Conservation (phyloP, 2,797 vertebrate genomes). For the Chelon labrosus region DNA sequence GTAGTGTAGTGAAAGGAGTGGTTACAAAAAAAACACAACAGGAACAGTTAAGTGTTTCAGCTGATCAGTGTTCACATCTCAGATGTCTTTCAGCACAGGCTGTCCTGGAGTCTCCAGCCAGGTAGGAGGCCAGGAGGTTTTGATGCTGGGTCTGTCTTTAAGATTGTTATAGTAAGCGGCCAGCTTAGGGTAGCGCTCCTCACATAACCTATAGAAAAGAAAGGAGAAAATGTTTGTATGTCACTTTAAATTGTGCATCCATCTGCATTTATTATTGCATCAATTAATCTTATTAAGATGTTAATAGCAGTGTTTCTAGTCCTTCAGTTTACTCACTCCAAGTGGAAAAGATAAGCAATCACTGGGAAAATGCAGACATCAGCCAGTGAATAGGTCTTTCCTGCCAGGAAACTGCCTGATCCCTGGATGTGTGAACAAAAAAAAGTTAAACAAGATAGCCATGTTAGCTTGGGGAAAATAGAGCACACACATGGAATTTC, state of each 20-base stretch:
- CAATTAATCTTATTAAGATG: background rate
- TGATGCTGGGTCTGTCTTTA: conserved; percentile 81
- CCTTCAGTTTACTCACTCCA: conserved; percentile 62
- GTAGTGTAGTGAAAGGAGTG: conserved; percentile 22
- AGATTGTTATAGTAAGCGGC: conserved; percentile 74
- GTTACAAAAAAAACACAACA: background rate
- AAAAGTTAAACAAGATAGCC: no score
- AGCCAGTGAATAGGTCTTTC: conserved; percentile 79
- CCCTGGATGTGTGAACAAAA: no score
- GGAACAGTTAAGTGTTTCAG: background rate
- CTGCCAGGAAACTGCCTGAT: conserved; percentile 61
- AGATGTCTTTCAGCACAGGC: conserved; percentile 67
- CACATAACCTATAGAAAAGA: conserved; percentile 68
- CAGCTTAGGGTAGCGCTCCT: conserved; percentile 76
- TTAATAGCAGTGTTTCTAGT: background rate
- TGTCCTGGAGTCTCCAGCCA: conserved; percentile 68
- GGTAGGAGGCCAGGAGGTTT: conserved; percentile 73
- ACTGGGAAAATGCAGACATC: conserved; percentile 75
- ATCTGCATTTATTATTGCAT: background rate
- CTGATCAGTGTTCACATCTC: background rate
- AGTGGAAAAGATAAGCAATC: conserved; percentile 67
- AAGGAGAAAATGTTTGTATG: background rate
- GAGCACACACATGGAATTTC: no score
- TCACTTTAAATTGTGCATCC: background rate
- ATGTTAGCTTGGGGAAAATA: no score